Percentiles rank a stretch among this genome's conserved stretches.
These are phyloP conservation scores for Heterodera carotae DNA, from an alignment of 1,140 invertebrate species.

Conservation along the genomic window DNA sequence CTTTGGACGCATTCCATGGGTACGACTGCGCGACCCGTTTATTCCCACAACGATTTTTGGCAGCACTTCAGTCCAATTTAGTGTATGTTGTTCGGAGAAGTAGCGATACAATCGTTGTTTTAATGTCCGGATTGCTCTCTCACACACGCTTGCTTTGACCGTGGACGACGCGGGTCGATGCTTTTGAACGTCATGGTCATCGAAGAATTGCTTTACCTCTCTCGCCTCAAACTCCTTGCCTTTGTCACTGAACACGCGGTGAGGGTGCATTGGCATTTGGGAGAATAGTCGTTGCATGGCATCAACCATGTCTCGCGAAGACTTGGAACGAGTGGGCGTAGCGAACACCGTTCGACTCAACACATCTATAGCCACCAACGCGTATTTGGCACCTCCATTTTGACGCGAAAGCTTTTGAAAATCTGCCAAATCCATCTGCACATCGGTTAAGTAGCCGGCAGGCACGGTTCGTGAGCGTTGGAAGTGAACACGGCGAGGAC, in stretches of 20 bases:
- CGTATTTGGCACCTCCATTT: conserved; percentile 28
- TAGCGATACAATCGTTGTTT: conserved; percentile 38
- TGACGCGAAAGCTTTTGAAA: conserved; percentile 20
- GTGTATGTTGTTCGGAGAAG: conserved; percentile 34
- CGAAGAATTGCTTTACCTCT: conserved; percentile 29
- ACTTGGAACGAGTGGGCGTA: conserved; percentile 26
- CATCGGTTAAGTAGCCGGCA: conserved; percentile 40
- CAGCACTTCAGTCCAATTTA: conserved; percentile 34
- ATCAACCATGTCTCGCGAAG: conserved; percentile 12
- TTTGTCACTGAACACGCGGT: conserved; percentile 28
- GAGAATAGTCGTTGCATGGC: conserved; percentile 31
- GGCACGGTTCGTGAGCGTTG: conserved; percentile 24
- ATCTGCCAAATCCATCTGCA: conserved; percentile 40
- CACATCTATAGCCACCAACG: conserved; percentile 40
- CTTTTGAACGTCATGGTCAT: conserved; percentile 21
- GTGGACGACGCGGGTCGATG: background rate
- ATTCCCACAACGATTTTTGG: conserved; percentile 43
- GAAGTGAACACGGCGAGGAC: conserved; percentile 7
- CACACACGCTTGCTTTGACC: conserved; percentile 40
- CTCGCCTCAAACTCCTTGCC: conserved; percentile 37
- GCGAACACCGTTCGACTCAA: conserved; percentile 34
- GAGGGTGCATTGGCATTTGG: conserved; percentile 27
- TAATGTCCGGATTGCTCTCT: conserved; percentile 44
- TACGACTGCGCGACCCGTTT: conserved; percentile 27
- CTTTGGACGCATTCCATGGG: conserved; percentile 36